Percentiles rank a stretch among this genome's conserved stretches.
Evolutionary conservation across 2,888 invertebrate species (phyloP).

Genomic region (Cantharis rufa): DNA sequence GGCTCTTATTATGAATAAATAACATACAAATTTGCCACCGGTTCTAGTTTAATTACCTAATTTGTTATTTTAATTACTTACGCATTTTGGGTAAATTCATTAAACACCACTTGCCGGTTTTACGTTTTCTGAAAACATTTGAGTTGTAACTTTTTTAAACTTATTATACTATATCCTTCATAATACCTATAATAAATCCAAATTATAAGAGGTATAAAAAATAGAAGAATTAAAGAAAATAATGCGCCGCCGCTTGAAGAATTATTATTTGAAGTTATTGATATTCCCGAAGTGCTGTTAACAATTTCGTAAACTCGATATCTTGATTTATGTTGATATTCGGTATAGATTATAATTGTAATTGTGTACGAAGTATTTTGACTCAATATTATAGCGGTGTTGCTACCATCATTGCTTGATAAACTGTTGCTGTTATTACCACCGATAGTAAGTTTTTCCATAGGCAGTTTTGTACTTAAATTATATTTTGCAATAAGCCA

Average conservation of each 20-base stretch:
- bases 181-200: conserved; percentile 15
- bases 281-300: neutral
- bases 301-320: neutral
- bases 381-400: neutral
- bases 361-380: neutral
- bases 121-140: neutral
- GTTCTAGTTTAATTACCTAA: no score
- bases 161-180: neutral
- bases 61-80: neutral
- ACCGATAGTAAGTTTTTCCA: neutral
- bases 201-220: conserved; percentile 6
- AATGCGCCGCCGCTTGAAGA: neutral
- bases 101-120: neutral
- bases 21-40: no score
- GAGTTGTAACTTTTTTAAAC: neutral
- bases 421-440: neutral
- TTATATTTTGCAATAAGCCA: neutral
- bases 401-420: neutral
- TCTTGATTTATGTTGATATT: neutral
- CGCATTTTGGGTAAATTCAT: neutral
- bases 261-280: neutral
- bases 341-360: neutral
- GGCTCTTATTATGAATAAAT: no score
- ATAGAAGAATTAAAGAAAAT: neutral
- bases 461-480: neutral